These are phyloP conservation scores for Australoheros facetus DNA, from an alignment of 2,797 vertebrate genomes.

Conservation along the genomic window DNA sequence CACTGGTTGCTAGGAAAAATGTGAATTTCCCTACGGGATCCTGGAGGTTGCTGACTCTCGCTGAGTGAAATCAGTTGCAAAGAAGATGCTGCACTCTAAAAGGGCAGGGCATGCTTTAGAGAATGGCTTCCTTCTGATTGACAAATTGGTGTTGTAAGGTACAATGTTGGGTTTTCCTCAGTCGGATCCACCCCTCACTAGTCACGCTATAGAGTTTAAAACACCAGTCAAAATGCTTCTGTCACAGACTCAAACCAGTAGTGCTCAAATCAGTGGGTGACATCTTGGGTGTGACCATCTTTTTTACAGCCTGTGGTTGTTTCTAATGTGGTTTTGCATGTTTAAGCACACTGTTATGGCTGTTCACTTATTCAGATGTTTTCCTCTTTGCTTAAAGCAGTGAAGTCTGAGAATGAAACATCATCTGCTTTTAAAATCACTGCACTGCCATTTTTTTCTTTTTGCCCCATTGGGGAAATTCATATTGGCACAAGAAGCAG, in stretches of 20 bases:
- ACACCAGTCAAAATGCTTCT: neutral
- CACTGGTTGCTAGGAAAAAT: neutral
- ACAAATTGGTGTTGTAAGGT: neutral
- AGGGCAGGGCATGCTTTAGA: neutral
- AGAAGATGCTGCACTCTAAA: neutral
- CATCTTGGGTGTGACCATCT: neutral
- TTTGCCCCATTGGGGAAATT: neutral
- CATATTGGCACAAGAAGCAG: neutral
- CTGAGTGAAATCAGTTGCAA: neutral
- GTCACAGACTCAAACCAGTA: neutral
- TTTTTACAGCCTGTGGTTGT: neutral
- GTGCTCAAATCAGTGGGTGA: neutral
- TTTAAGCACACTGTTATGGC: neutral
- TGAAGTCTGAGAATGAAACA: neutral
- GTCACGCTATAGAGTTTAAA: neutral
- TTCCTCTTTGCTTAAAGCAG: neutral
- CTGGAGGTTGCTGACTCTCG: neutral
- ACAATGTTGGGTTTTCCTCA: neutral
- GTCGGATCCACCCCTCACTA: neutral
- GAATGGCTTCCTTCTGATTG: neutral
- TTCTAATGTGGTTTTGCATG: neutral
- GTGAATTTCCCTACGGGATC: neutral
- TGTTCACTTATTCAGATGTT: neutral
- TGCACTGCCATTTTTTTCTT: neutral
- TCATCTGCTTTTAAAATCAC: neutral